Conservation (phyloP, 2,888 invertebrate species). For the Ashinkailepas kermadecensis region DNA sequence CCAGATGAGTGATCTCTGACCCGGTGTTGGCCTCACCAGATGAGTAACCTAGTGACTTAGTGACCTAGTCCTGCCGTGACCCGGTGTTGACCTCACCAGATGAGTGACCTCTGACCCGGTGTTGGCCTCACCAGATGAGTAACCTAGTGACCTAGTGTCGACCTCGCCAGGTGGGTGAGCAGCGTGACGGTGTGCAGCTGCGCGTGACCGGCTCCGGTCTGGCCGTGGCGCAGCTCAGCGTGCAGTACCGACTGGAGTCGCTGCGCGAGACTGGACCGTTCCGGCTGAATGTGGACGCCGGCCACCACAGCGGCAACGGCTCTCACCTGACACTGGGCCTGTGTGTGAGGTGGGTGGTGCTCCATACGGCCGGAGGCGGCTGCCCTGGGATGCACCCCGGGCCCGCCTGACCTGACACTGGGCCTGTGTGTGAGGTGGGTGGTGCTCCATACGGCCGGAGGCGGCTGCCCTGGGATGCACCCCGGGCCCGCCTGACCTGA, state of each 20-base stretch:
- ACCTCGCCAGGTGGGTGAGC: not conserved
- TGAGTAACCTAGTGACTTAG: too few relatives aligned
- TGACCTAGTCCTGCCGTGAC: too few relatives aligned
- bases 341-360: conserved; percentile 35
- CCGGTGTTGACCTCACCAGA: not conserved
- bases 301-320: not conserved
- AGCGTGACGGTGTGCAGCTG: conserved; percentile 56
- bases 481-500: too few relatives aligned
- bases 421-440: too few relatives aligned
- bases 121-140: too few relatives aligned
- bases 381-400: too few relatives aligned
- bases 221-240: conserved; percentile 43
- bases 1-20: not conserved
- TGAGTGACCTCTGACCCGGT: not conserved
- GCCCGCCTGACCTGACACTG: too few relatives aligned
- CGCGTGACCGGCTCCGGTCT: conserved; percentile 46
- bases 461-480: too few relatives aligned
- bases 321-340: not conserved
- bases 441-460: too few relatives aligned
- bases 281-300: not conserved
- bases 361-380: too few relatives aligned
- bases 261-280: not conserved
- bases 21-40: too few relatives aligned
- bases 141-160: too few relatives aligned
- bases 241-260: conserved; percentile 65